Evolutionary conservation across 2,888 invertebrate genomes (phyloP), one percentile per base, ranked within the genome.

Genomic region (Busseola fusca): DNA sequence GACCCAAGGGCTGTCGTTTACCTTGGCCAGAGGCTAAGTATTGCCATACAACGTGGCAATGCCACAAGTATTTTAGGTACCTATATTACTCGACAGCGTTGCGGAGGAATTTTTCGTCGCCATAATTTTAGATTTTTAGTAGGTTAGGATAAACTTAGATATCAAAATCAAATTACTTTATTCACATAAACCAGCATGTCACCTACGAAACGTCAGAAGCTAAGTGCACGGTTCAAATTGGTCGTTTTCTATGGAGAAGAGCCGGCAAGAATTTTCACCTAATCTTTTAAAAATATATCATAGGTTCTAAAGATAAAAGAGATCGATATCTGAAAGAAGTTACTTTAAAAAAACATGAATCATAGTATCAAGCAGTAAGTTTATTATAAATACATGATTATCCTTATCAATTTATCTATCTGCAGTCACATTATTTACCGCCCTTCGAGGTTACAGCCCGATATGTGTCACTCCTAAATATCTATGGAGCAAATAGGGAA

Each of bases 401-500:
- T 76, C 67, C 69, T 68, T 82, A 76, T 70, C 64, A 40, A 21
- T 63, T 21, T 59, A 59, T 66, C 14, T 58, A 58, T 40, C 63
- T 63, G 45, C 21, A 54, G 21, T 62, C 67, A 65, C 65, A 71
- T 77, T 52, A 77, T 71, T 75, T 69, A 75, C 72, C 21, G 45
- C 52, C 58, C 67, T 68, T 48, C 69, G 58, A 80, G 83, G 83
- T 56, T 73, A 48, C 21, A 30, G 52, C 21, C 34, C 34, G 14
- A 50, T 67, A 57, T 73, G 52, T 77, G 73, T 72, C 74, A 72
- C 69, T 72, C 73, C 83, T 83, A 82, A 80, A 82, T 80, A 73
- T 76, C 75, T 83, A 75, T 78, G 72, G 40, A 80, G 58, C 64
- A 73, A 73, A 80, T 58, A 78, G 78, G 82, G 82, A 83, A 82